These are phyloP conservation scores for Vireo altiloquus DNA, from an alignment of 2,113 vertebrate species.

Conservation along the genomic window DNA sequence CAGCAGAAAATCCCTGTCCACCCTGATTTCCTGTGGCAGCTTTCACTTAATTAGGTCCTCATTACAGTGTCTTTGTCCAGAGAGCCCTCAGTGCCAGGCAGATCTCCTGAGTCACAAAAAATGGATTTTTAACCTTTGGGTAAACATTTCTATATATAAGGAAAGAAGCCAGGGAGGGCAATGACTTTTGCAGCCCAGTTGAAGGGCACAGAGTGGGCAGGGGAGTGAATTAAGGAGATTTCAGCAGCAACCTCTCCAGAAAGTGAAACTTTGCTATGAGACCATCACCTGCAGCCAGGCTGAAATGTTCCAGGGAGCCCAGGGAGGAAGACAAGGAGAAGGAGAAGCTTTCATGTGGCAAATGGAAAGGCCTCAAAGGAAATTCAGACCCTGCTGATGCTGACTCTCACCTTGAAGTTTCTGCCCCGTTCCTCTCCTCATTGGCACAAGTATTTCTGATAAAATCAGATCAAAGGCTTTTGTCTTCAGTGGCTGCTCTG, in stretches of 20 bases:
- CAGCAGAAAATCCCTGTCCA: neutral
- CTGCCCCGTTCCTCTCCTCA: accelerated
- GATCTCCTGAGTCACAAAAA: neutral
- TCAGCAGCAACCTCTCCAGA: neutral
- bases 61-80: neutral
- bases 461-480: neutral
- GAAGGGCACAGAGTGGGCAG: neutral
- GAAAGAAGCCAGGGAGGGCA: neutral
- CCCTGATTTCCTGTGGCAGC: neutral
- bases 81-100: neutral
- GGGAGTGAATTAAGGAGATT: neutral
- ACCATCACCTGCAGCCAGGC: neutral
- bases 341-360: neutral
- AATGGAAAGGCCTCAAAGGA: neutral
- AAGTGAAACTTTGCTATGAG: neutral
- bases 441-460: neutral
- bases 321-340: neutral
- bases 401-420: neutral
- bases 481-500: neutral
- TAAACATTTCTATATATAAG: neutral
- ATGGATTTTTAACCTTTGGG: neutral
- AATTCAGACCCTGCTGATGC: neutral
- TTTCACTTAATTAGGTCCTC: slow-evolving; percentile 3
- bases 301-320: neutral
- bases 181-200: neutral